Percentiles rank a stretch among this genome's conserved stretches.
These are phyloP conservation scores for Sympetrum striolatum DNA, from an alignment of 2,888 invertebrate genomes.

Conservation along the genomic window DNA sequence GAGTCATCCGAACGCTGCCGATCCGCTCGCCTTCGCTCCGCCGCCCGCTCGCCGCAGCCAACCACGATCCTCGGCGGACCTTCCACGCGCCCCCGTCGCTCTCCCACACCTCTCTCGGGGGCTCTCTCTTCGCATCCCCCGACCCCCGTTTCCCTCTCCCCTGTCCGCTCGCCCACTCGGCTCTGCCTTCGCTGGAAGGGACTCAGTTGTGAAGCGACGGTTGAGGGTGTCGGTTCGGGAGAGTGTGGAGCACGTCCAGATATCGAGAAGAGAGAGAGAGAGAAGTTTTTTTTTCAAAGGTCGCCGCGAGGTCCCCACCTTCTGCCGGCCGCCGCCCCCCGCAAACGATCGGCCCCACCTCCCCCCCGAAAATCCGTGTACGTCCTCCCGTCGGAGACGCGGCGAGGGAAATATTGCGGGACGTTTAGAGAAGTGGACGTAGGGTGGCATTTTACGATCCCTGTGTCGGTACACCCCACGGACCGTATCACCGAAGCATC, in stretches of 20 bases:
- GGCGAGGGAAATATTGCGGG: neutral
- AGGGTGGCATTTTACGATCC: too few species aligned
- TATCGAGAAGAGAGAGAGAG: neutral
- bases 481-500: neutral
- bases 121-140: neutral
- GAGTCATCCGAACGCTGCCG: neutral
- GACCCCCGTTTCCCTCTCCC: neutral
- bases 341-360: neutral
- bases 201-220: slow-evolving; percentile 39
- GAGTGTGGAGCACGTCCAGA: neutral
- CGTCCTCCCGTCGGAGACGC: neutral
- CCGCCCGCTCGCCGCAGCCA: neutral
- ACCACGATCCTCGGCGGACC: neutral
- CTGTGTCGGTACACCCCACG: too few species aligned
- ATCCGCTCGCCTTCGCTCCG: neutral
- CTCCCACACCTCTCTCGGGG: neutral
- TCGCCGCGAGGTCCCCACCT: neutral
- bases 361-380: neutral
- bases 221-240: slow-evolving; percentile 30
- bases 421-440: too few species aligned
- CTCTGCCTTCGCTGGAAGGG: neutral
- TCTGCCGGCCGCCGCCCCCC: neutral
- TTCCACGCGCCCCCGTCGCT: neutral
- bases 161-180: neutral
- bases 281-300: neutral